Base-by-base conservation (phyloP, 2,797 vertebrate species). In the Acipenser transmontanus region DNA sequence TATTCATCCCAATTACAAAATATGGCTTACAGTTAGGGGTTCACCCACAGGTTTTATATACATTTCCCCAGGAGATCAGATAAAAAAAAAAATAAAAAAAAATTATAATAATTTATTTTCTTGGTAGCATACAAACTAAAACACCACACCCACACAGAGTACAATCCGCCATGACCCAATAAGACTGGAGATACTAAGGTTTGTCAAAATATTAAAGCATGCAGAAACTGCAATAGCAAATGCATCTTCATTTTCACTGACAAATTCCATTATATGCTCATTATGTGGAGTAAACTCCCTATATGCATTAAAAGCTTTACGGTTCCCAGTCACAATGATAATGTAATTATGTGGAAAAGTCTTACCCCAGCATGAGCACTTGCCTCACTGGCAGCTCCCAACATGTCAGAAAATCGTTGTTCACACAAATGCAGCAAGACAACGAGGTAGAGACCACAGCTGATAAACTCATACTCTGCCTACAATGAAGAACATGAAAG, bases 381-480 rank as follows among this genome's bases (percentile, higher is more conserved):
- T 74, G 88, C 85, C 80, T 96, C 93, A 70, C 91, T 95, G 50
- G 95, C 89, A 0, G 93, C 95, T 76, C 96, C 95, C 64, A 98
- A 85, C 77, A 98, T 95, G 65, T 98, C 95, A 1, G 96, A 98
- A 85, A 99, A 98, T 78, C 97, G 93, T 86, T 98, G 96, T 77
- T 99, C 96, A 8, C 94, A 98, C 77, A 98, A 93, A 77, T 98
- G 96, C 70, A 99, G 78, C 78, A 98, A 91, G 66, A 98, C 95
- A 81, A 98, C 96, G 82, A 98, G 91, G 82, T 98, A 98, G 71
- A 99, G 91, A 47, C 97, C 96, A 67, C 95, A 98, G 89, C 95
- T 98, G 91, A 99, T 96, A 81, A 99, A 98, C 82, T 98, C 94
- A 63, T 95, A 98, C 79, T 98, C 94, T 6, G 95, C 97, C 96